phyloP scores from a whole-genome alignment of 2,797 vertebrate genomes.

The Gymnodraco acuticeps region DNA sequence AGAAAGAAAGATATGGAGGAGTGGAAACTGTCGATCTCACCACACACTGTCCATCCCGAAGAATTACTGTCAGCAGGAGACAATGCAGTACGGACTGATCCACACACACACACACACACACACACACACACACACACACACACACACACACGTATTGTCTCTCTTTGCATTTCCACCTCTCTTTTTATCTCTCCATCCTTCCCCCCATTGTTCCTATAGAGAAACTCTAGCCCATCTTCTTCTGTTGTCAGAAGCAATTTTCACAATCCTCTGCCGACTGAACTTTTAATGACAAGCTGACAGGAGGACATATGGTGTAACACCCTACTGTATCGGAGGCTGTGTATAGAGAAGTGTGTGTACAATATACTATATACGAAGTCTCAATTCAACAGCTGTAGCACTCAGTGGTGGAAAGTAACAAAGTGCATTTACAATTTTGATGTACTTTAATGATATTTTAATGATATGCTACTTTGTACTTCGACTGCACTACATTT shows the following conservation, averaged over 20 bases:
- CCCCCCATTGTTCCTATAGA: conserved; percentile 34
- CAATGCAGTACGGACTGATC: conserved; percentile 44
- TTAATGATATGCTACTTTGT: too few species aligned
- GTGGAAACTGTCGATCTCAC: background rate
- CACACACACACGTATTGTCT: conserved; percentile 19
- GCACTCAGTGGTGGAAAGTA: background rate
- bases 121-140: conserved; percentile 14
- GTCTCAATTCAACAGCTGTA: background rate
- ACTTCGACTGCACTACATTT: too few species aligned
- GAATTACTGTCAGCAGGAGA: conserved; percentile 55
- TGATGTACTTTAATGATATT: too few species aligned
- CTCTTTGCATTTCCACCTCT: conserved; percentile 23
- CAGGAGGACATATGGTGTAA: conserved; percentile 42
- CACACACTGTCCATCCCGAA: conserved; percentile 36
- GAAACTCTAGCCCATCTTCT: conserved; percentile 49
- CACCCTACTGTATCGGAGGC: conserved; percentile 4
- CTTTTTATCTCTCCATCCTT: conserved; percentile 20
- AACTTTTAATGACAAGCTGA: conserved; percentile 68
- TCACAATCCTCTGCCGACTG: conserved; percentile 52
- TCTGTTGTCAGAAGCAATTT: conserved; percentile 58
- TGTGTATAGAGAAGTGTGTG: background rate
- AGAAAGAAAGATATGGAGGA: conserved; percentile 1
- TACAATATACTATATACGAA: background rate
- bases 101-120: conserved; percentile 16
- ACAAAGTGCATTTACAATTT: too few species aligned